Percentiles rank a stretch among this genome's conserved stretches.
These are phyloP conservation scores for Aphodius granarius DNA, from an alignment of 2,888 invertebrate genomes.

Conservation along the genomic window DNA sequence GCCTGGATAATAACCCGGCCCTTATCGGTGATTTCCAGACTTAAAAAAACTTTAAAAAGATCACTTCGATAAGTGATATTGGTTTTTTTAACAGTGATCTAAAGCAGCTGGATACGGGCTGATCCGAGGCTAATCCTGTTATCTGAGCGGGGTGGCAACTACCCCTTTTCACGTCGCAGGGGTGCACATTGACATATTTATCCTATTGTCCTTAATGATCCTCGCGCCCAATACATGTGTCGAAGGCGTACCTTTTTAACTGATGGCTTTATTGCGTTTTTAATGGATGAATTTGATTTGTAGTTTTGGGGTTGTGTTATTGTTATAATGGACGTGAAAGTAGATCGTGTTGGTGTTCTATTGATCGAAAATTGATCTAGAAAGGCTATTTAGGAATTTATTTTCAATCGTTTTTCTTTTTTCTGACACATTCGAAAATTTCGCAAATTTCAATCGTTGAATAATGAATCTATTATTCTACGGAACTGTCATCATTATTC, in stretches of 20 bases:
- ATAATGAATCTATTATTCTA: too few species aligned
- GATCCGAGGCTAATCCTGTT: background rate
- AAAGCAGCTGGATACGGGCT: background rate
- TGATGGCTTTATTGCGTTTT: constrained; percentile 9
- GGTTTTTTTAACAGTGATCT: background rate
- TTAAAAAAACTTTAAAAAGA: too few species aligned
- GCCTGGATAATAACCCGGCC: background rate
- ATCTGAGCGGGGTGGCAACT: background rate
- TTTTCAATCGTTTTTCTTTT: background rate
- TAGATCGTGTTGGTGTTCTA: too few species aligned
- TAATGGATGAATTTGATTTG: background rate
- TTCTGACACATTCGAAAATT: too few species aligned
- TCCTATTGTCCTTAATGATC: constrained; percentile 44
- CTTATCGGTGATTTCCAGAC: background rate
- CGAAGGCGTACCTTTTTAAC: constrained; percentile 42
- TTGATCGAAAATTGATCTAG: background rate
- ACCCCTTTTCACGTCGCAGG: constrained; percentile 8
- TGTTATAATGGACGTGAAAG: background rate
- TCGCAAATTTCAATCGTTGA: too few species aligned
- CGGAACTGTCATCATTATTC: too few species aligned
- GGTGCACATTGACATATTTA: constrained; percentile 42
- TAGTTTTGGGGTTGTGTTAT: background rate
- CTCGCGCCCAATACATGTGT: constrained; percentile 47
- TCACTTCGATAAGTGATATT: background rate
- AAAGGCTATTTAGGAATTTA: background rate